Conservation (phyloP, 1,140 invertebrate genomes). For the Leguminivora glycinivorella region DNA sequence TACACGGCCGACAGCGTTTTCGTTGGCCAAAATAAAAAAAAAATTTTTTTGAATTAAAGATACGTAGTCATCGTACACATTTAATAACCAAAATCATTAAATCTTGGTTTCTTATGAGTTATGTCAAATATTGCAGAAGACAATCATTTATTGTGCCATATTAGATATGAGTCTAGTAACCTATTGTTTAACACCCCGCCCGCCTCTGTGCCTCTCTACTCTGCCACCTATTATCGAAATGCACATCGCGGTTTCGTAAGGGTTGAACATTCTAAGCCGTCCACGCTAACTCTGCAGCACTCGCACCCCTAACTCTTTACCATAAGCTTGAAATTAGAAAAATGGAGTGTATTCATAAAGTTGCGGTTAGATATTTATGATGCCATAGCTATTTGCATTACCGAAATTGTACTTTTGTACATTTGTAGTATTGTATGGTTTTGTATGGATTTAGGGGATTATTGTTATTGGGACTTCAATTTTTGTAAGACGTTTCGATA, state of each 20-base stretch:
- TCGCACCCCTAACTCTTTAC: constrained; percentile 15
- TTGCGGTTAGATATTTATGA: constrained; percentile 48
- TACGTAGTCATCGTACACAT: too few relatives aligned
- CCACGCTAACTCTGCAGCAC: constrained; percentile 8
- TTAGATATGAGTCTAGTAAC: too few relatives aligned
- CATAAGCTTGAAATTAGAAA: constrained; percentile 36
- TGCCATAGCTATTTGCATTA: constrained; percentile 50
- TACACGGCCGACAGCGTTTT: too few relatives aligned
- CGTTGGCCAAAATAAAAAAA: too few relatives aligned
- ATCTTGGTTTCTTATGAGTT: too few relatives aligned
- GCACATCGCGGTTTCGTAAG: constrained; percentile 68
- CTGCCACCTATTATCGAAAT: constrained; percentile 68
- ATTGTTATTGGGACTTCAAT: constrained; percentile 25
- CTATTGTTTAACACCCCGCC: neutral
- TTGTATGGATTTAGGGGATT: constrained; percentile 35
- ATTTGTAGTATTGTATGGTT: constrained; percentile 33
- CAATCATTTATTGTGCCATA: too few relatives aligned
- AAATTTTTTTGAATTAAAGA: too few relatives aligned
- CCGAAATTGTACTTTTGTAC: constrained; percentile 56
- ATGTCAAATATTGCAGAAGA: too few relatives aligned
- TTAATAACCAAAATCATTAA: too few relatives aligned
- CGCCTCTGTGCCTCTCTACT: constrained; percentile 34
- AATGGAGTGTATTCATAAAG: constrained; percentile 6
- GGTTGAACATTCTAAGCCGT: constrained; percentile 59
- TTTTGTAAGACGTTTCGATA: constrained; percentile 7